Conservation (phyloP, 2,888 invertebrate species). For the Argynnis bischoffii region DNA sequence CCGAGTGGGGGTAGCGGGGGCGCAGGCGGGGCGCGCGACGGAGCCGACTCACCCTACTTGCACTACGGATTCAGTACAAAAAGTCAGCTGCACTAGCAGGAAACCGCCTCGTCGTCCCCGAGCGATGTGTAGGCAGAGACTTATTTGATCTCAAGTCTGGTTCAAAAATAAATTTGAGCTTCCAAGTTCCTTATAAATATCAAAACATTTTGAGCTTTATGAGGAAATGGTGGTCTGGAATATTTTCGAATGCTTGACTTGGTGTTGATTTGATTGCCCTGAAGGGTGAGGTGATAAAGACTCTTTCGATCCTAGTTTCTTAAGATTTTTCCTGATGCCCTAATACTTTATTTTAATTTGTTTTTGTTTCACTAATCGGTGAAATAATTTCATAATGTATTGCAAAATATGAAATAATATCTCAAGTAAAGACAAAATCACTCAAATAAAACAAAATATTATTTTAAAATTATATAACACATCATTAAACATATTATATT, state of each 20-base stretch:
- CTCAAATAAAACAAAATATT: too few relatives aligned
- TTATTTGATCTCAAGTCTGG: constrained; percentile 21
- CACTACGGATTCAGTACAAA: constrained; percentile 84
- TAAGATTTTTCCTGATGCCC: constrained; percentile 7
- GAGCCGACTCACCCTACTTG: constrained; percentile 84
- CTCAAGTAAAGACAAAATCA: too few relatives aligned
- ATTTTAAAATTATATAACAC: too few relatives aligned
- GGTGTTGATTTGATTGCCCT: background rate
- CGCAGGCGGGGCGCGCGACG: constrained; percentile 66
- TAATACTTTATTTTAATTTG: background rate
- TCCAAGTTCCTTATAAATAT: background rate
- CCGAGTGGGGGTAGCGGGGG: constrained; percentile 78
- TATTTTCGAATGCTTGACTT: background rate
- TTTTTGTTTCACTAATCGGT: background rate
- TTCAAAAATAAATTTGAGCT: background rate
- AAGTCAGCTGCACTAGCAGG: constrained; percentile 77
- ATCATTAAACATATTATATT: too few relatives aligned
- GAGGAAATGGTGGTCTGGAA: background rate
- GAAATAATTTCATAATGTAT: too few relatives aligned
- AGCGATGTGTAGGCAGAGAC: constrained; percentile 70
- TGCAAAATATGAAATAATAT: too few relatives aligned
- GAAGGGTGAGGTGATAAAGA: background rate
- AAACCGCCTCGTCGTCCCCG: constrained; percentile 70
- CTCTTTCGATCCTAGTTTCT: constrained; percentile 8
- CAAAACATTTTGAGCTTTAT: constrained; percentile 9